Conservation (phyloP, 2,113 vertebrate genomes). For the Xiphophorus couchianus region DNA sequence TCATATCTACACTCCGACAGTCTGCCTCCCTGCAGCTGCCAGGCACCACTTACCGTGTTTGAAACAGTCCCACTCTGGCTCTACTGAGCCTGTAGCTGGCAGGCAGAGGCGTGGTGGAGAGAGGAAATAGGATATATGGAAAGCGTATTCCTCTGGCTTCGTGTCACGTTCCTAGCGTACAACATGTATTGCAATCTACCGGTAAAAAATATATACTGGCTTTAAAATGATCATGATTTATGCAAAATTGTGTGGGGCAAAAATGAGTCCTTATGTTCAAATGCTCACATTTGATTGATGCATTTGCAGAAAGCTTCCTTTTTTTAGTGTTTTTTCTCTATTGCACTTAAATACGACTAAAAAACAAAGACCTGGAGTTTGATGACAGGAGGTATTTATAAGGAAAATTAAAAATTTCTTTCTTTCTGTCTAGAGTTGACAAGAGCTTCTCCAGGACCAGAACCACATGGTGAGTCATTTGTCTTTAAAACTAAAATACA, state of each 20-base stretch:
- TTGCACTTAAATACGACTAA: background rate
- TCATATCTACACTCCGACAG: conserved; percentile 8
- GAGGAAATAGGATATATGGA: conserved; percentile 6
- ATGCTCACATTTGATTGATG: background rate
- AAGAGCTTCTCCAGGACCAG: conserved; percentile 74
- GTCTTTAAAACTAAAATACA: background rate
- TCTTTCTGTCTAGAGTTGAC: conserved; percentile 70
- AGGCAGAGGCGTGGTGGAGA: conserved; percentile 9
- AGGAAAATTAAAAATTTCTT: conserved; percentile 11
- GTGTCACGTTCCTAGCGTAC: background rate
- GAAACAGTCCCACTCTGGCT: conserved; percentile 10
- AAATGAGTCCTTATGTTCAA: background rate
- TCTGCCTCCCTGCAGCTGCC: conserved; percentile 25
- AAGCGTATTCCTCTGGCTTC: conserved; percentile 1
- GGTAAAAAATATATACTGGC: background rate
- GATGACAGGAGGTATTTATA: background rate
- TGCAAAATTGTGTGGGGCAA: no score
- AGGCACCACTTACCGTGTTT: conserved; percentile 22
- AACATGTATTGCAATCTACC: background rate
- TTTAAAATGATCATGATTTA: background rate
- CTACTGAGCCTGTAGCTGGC: conserved; percentile 18
- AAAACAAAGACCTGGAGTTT: background rate
- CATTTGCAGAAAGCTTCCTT: background rate
- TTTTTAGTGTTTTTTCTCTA: background rate
- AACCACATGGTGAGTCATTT: conserved; percentile 71